A percentile compares a stretch with the other conserved stretches of the same genome.
Evolutionary conservation across 2,888 invertebrate genomes (phyloP).

Genomic region (Diplazon laetatorius): DNA sequence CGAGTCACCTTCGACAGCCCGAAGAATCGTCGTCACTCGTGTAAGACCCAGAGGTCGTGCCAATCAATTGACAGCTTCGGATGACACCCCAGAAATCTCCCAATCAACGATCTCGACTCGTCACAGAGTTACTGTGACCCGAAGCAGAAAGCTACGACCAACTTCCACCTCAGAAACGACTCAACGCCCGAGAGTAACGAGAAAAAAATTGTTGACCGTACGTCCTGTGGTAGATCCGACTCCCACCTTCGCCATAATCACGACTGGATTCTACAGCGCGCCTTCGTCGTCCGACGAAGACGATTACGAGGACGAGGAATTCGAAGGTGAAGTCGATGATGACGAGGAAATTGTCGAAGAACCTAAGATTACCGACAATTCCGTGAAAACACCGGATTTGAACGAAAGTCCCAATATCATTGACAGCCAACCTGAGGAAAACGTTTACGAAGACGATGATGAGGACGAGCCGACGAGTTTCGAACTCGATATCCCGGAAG

Average conservation of each 20-base stretch:
- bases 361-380: slow-evolving; percentile 27
- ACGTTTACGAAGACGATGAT: slow-evolving; percentile 41
- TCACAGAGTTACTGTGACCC: slow-evolving; percentile 79
- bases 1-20: slow-evolving; percentile 64
- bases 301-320: slow-evolving; percentile 67
- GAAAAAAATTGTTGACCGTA: slow-evolving; percentile 78
- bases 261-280: slow-evolving; percentile 78
- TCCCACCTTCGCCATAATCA: slow-evolving; percentile 79
- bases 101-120: slow-evolving; percentile 50
- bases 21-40: slow-evolving; percentile 77
- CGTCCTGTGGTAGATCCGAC: slow-evolving; percentile 76
- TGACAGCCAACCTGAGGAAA: slow-evolving; percentile 68
- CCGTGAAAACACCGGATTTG: slow-evolving; percentile 70
- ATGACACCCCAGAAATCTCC: slow-evolving; percentile 43
- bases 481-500: slow-evolving; percentile 50
- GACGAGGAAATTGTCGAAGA: slow-evolving; percentile 59
- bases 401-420: slow-evolving; percentile 73
- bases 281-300: slow-evolving; percentile 71
- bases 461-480: slow-evolving; percentile 52
- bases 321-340: slow-evolving; percentile 37
- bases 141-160: slow-evolving; percentile 77
- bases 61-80: slow-evolving; percentile 49
- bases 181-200: slow-evolving; percentile 72
- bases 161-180: slow-evolving; percentile 63
- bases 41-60: slow-evolving; percentile 72